Conservation (phyloP, 2,888 invertebrate species). For the Enoplolaimus lenunculus region DNA sequence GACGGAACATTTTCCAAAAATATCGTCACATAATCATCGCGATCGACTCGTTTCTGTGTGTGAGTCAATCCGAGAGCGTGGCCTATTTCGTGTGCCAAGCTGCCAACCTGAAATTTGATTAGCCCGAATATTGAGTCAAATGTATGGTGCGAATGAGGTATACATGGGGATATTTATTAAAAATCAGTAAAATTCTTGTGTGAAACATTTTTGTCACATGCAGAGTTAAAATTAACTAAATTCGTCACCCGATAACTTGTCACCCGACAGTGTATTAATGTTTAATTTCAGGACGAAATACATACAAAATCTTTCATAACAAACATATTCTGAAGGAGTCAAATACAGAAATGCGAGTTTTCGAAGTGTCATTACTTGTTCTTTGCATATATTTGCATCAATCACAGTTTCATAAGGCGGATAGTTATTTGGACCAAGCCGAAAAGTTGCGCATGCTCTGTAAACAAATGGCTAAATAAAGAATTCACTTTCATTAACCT, state of each 20-base stretch:
- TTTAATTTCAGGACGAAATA: too few species aligned
- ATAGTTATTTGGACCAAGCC: conserved; percentile 16
- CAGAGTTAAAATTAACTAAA: too few species aligned
- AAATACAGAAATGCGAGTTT: too few species aligned
- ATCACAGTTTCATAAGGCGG: conserved; percentile 20
- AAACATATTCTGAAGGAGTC: too few species aligned
- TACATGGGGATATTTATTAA: too few species aligned
- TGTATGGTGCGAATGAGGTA: too few species aligned
- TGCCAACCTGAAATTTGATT: conserved; percentile 19
- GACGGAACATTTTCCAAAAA: conserved; percentile 13
- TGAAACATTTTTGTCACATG: too few species aligned
- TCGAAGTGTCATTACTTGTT: conserved; percentile 5
- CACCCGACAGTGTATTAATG: too few species aligned
- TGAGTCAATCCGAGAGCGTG: conserved; percentile 20
- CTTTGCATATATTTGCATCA: conserved; percentile 7
- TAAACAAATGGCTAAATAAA: not conserved
- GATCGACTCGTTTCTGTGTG: conserved; percentile 20
- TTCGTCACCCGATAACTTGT: too few species aligned
- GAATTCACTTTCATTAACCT: not conserved
- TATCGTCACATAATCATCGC: conserved; percentile 9
- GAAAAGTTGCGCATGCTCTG: conserved; percentile 18
- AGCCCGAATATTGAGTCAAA: too few species aligned
- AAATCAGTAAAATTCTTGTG: too few species aligned
- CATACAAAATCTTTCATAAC: too few species aligned
- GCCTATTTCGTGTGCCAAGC: conserved; percentile 20